Percentiles rank a stretch among this genome's conserved stretches.
These are phyloP conservation scores for Campylomormyrus tamandua DNA, from an alignment of 2,113 vertebrate genomes.

Conservation along the genomic window DNA sequence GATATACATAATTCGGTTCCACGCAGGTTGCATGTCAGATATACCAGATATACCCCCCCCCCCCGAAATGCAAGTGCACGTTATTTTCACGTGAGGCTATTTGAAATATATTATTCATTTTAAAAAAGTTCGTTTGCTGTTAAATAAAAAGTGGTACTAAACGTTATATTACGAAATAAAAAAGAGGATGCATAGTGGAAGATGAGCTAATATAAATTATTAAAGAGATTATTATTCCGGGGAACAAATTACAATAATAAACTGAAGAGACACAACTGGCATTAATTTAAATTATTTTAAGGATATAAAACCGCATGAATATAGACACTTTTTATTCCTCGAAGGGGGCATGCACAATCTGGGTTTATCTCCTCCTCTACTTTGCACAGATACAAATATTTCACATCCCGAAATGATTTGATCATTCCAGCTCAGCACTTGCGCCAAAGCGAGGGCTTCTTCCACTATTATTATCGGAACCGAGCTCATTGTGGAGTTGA, in stretches of 20 bases:
- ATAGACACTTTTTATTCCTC: background rate
- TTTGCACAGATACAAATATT: slow-evolving; percentile 13
- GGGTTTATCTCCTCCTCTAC: slow-evolving; percentile 10
- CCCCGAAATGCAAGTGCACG: background rate
- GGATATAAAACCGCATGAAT: background rate
- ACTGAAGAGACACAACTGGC: background rate
- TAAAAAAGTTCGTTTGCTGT: background rate
- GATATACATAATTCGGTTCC: background rate
- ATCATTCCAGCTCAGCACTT: slow-evolving; percentile 15
- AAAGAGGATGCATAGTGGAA: background rate
- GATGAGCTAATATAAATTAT: background rate
- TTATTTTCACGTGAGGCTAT: background rate
- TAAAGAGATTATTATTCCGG: background rate
- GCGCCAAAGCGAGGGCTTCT: background rate
- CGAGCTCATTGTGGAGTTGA: slow-evolving; percentile 66
- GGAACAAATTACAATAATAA: background rate
- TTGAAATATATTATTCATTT: background rate
- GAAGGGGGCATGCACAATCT: background rate
- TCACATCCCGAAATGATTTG: slow-evolving; percentile 36
- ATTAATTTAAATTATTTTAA: background rate
- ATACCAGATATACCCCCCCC: background rate
- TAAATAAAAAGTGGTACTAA: slow-evolving; percentile 3
- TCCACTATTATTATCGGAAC: slow-evolving; percentile 58
- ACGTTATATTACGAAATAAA: slow-evolving; percentile 8
- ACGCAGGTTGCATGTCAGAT: background rate